Evolutionary conservation across 2,797 vertebrate genomes (phyloP), one percentile per base, ranked within the genome.

Genomic region (Saguinus oedipus): DNA sequence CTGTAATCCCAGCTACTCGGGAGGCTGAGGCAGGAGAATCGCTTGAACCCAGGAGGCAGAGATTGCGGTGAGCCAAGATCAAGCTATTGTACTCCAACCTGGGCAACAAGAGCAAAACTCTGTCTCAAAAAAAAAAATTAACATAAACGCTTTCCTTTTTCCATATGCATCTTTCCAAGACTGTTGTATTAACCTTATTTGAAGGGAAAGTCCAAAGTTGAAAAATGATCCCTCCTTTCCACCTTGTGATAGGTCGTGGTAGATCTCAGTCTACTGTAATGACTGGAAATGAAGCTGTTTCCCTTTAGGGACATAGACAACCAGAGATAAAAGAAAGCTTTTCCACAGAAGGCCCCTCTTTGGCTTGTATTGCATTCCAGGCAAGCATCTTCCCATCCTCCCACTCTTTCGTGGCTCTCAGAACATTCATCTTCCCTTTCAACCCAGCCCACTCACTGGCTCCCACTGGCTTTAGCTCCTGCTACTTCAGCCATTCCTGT

Each of bases 121-220:
- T 22, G 53, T 55, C 7, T 55, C 53, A 55, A 55, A 55, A 55
- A 55, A 55, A 22, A 55, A 55, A 8, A 53, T 20, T 17, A 50
- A 83, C 15, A 22, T 42, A n/a, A 68, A 42, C 7, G 11, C 42
- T 39, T 55, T 76, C 14, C 46, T n/a, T 36, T 42, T 5, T 27
- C 55, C n/a, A 22, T 7, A 9, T 76, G 82, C 17, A 2, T 80
- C 42, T 87, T 79, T 93, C 53, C 50, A 36, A 44, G 48, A 19
- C 26, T 70, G 10, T 72, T 75, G 3, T 93, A 42, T 70, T 46
- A 24, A 75, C 59, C 4, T 93, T 39, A 57, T 80, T 91, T 93
- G 75, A 70, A 68, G 74, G 85, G 11, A 95, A 81, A 61, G 27
- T 82, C 46, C 33, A 64, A 90, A 88, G 53, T 90, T 46, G 75